Percentiles rank a stretch among this genome's conserved stretches.
These are phyloP conservation scores for Chironex yamaguchii DNA, from an alignment of 30 jellyfish, hydroid and myxozoan species.

Conservation along the genomic window DNA sequence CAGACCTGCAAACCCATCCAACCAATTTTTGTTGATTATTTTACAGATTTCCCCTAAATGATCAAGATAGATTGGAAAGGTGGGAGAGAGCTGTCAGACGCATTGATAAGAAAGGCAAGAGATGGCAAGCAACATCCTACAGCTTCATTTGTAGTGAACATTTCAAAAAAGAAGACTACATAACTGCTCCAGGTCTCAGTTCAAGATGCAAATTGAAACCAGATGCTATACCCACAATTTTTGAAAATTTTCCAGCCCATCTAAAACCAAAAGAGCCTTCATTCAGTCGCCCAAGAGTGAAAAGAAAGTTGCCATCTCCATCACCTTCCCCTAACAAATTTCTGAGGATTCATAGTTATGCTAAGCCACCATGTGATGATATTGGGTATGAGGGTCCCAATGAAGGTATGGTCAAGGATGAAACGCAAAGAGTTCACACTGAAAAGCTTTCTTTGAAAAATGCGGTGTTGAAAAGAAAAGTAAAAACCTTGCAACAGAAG, in stretches of 20 bases:
- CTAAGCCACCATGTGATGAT: conserved; percentile 22
- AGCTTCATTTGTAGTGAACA: conserved; percentile 45
- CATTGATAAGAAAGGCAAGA: conserved; percentile 18
- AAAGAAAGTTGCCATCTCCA: conserved; percentile 11
- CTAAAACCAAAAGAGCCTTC: conserved; percentile 1
- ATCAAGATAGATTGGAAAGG: conserved; percentile 4
- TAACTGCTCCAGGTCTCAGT: conserved; percentile 13
- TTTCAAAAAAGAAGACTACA: conserved; percentile 14
- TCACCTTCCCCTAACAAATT: conserved; percentile 5
- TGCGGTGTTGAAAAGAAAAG: background rate
- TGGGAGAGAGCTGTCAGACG: conserved; percentile 50
- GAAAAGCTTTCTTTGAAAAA: background rate
- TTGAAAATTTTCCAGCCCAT: conserved; percentile 4
- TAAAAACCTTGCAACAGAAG: conserved; percentile 9
- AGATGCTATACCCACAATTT: conserved; percentile 27
- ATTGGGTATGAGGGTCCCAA: background rate
- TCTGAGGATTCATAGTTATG: conserved; percentile 12
- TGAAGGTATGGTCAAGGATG: background rate
- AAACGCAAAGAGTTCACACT: background rate
- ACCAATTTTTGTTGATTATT: too few species aligned
- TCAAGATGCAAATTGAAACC: conserved; percentile 16
- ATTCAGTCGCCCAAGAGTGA: background rate
- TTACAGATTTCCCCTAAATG: conserved; percentile 28
- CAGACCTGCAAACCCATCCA: too few species aligned
- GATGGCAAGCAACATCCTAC: conserved; percentile 15